Evolutionary conservation across 2,113 vertebrate species (phyloP).

Genomic region (Paralichthys olivaceus): DNA sequence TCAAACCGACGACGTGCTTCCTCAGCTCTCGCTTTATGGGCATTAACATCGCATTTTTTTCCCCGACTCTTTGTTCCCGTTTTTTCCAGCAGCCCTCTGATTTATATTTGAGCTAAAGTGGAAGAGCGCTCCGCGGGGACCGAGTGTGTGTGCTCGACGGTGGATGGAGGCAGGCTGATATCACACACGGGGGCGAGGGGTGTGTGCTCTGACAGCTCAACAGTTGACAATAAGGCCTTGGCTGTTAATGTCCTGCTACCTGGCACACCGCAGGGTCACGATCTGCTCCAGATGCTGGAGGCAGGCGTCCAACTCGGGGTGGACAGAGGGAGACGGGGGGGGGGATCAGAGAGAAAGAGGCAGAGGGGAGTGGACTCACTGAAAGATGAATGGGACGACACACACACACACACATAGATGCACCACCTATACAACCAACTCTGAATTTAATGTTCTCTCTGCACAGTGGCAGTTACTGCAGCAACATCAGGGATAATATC

Average conservation of each 20-base stretch:
- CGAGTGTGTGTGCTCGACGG: slow-evolving; percentile 7
- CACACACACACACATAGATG: slow-evolving; percentile 25
- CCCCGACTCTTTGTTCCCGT: slow-evolving; percentile 24
- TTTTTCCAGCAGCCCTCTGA: slow-evolving; percentile 43
- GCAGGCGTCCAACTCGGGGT: slow-evolving; percentile 64
- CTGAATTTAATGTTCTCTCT: slow-evolving; percentile 38
- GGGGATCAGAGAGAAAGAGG: slow-evolving; percentile 22
- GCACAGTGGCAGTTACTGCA: slow-evolving; percentile 42
- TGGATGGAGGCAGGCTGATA: slow-evolving; percentile 40
- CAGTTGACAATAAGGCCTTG: slow-evolving; percentile 74
- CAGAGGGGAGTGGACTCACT: slow-evolving; percentile 48
- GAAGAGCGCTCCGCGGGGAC: slow-evolving; percentile 53
- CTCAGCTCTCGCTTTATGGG: slow-evolving; percentile 42
- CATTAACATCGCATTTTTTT: slow-evolving; percentile 49
- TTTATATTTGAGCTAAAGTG: slow-evolving; percentile 68
- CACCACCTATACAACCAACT: slow-evolving; percentile 43
- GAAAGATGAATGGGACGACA: slow-evolving; percentile 62
- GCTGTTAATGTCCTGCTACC: slow-evolving; percentile 74
- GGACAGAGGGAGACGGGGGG: background rate
- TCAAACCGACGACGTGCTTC: slow-evolving; percentile 15
- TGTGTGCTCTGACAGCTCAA: slow-evolving; percentile 72
- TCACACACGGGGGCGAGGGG: slow-evolving; percentile 51
- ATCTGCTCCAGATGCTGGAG: slow-evolving; percentile 74
- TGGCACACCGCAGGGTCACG: slow-evolving; percentile 68
- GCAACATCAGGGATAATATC: slow-evolving; percentile 68